Base-by-base conservation (phyloP, 2,797 vertebrate species). In the Poeciliopsis infans region DNA sequence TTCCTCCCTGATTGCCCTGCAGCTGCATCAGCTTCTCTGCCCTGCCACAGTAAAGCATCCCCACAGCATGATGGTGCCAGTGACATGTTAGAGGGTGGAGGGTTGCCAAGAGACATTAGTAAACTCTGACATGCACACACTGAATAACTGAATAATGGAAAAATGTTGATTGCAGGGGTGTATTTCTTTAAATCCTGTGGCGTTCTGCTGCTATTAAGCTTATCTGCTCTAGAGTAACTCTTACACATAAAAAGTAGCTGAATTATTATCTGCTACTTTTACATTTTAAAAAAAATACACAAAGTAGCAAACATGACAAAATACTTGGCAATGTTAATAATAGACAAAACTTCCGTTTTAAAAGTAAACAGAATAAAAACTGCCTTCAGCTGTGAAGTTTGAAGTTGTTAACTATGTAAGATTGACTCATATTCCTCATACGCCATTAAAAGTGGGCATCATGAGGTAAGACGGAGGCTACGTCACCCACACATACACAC, bases 381-480 rank as follows among this genome's bases (percentile, higher is more conserved):
- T 45, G 71, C 3, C 61, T 33, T 71, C 2, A 8, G 25, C 3
- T 66, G 74, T 69, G 79, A 31, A 71, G 61, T 81, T 89, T 83
- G 71, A 85, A 73, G 80, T 53, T 73, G 82, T 87, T 85, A 75
- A 77, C 31, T 47, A 8, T 76, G 70, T 20, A 78, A 75, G 81
- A 31, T 72, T 85, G 87, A 88, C 66, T 87, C 90, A 87, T 87
- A 46, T 15, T 84, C 49, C 59, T 83, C 82, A 85, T 75, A 85
- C 75, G 79, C 75, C 82, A 82, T 75, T 85, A 31, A 70, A 79
- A 83, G 72, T 81, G 45, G 55, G 47, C 79, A 77, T 78, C 79
- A 79, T 89, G 91, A 89, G 79, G 82, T 86, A 79, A 88, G 82
- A 51, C 68, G 43, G 76, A 75, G 76, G 81, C 85, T 81, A 81